Evolutionary conservation across 2,113 vertebrate species (phyloP).

Genomic region (Nycticryphes semicollaris): DNA sequence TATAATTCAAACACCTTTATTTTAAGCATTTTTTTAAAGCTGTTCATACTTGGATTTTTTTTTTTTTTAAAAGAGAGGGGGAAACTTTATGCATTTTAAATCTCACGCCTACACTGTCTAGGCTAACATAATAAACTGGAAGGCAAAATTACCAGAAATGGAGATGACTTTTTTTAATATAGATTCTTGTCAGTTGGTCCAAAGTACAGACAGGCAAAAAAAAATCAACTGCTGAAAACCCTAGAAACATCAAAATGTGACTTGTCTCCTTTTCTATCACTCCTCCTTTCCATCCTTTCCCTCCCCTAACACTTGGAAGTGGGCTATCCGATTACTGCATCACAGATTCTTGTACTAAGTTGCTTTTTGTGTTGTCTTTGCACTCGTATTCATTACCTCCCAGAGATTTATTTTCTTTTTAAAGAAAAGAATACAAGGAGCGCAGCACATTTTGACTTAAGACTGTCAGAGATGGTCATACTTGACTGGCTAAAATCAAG

Average conservation of each 20-base stretch:
- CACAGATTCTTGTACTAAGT: not conserved
- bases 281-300: not conserved
- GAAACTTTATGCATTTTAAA: not conserved
- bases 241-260: not conserved
- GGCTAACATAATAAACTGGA: not conserved
- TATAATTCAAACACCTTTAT: not conserved
- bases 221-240: not conserved
- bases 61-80: no score
- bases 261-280: not conserved
- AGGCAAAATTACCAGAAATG: not conserved
- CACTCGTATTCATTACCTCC: not conserved
- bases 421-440: not conserved
- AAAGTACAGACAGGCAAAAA: not conserved
- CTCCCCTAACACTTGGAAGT: not conserved
- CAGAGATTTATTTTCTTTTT: not conserved
- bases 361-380: not conserved
- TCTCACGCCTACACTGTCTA: not conserved
- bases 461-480: not conserved
- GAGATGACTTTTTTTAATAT: not conserved
- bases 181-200: not conserved
- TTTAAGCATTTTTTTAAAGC: not conserved
- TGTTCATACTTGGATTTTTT: not conserved
- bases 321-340: rapidly evolving
- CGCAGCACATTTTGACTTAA: not conserved
- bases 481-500: not conserved